phyloP scores from a whole-genome alignment of 2,797 vertebrate species.

The Schizopygopsis pylzovi region DNA sequence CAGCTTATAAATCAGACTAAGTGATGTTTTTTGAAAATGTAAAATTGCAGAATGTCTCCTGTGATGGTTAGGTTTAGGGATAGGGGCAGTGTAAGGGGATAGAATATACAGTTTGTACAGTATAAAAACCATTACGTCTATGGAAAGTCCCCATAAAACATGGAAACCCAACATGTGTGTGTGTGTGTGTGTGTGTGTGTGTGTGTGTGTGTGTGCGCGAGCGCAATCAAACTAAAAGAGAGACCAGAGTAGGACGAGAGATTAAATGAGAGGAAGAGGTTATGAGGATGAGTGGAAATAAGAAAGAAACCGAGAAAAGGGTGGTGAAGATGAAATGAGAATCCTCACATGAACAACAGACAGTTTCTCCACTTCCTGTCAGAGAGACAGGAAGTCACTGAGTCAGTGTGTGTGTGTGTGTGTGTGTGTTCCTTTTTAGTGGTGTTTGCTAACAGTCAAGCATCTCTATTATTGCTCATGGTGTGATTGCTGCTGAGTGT shows the following conservation, averaged over 20 bases:
- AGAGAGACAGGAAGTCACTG: conserved; percentile 35
- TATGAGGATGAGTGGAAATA: conserved; percentile 29
- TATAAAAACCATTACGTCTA: no score
- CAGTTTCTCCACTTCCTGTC: conserved; percentile 55
- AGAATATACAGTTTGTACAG: no score
- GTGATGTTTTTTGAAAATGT: no score
- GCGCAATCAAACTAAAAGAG: not conserved
- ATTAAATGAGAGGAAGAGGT: not conserved
- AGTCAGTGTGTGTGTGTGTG: conserved; percentile 31
- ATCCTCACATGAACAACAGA: conserved; percentile 14
- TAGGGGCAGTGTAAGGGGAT: no score
- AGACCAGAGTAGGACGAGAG: not conserved
- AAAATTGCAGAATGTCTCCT: no score
- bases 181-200: no score
- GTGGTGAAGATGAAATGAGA: conserved; percentile 7
- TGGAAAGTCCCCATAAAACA: no score
- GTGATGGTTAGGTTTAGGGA: no score
- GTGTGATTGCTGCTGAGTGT: not conserved
- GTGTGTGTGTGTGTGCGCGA: no score
- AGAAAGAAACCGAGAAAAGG: conserved; percentile 26
- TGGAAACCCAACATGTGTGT: no score
- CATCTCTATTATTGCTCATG: not conserved
- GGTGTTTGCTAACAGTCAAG: not conserved
- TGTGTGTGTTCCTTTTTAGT: not conserved
- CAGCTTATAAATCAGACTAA: no score